A percentile compares a stretch with the other conserved stretches of the same genome.
Conservation (phyloP, 2,888 invertebrate species). For the Allolobophora icterica region DNA sequence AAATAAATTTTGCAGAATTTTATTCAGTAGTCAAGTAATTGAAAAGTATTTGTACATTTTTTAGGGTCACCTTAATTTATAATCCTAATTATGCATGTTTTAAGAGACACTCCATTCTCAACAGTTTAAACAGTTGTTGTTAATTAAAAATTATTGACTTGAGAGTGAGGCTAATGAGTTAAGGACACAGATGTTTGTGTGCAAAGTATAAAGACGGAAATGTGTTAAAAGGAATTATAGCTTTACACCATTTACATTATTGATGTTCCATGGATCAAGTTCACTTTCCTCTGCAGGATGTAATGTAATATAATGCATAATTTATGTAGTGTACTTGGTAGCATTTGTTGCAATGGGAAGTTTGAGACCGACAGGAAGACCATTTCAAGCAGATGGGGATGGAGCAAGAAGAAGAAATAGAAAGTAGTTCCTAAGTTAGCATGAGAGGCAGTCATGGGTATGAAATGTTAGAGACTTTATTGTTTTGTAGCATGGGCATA, state of each 20-base stretch:
- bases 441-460: too few species aligned
- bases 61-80: not conserved
- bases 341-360: not conserved
- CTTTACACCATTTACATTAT: too few species aligned
- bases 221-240: too few species aligned
- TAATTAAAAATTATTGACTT: not conserved
- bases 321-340: not conserved
- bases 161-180: not conserved
- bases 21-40: constrained; percentile 3
- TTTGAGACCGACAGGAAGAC: not conserved
- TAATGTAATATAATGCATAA: not conserved
- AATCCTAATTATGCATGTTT: not conserved
- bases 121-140: not conserved
- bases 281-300: not conserved
- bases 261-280: too few species aligned
- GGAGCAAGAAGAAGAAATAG: not conserved
- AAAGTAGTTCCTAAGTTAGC: too few species aligned
- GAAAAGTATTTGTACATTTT: not conserved
- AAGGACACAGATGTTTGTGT: not conserved
- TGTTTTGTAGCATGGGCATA: too few species aligned
- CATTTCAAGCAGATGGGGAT: not conserved
- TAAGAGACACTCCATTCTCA: not conserved
- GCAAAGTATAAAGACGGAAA: not conserved
- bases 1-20: too few species aligned
- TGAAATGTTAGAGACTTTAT: too few species aligned